These are phyloP conservation scores for Leucophenga varia DNA, from an alignment of 1,140 invertebrate genomes.

Conservation along the genomic window DNA sequence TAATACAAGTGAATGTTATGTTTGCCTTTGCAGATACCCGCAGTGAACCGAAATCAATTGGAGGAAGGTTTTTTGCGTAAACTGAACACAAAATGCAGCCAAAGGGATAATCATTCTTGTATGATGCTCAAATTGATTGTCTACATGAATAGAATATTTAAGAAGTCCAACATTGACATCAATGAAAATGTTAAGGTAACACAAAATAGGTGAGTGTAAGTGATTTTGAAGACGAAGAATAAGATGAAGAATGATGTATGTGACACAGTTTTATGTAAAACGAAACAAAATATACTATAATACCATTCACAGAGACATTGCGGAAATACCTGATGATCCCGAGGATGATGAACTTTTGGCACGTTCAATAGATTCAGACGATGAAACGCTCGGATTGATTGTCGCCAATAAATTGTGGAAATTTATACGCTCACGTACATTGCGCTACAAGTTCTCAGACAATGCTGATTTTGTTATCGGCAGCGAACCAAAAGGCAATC, in stretches of 20 bases:
- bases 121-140: slow-evolving; percentile 77
- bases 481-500: slow-evolving; percentile 68
- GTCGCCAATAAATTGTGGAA: slow-evolving; percentile 72
- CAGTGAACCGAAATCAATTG: slow-evolving; percentile 44
- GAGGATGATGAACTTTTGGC: slow-evolving; percentile 49
- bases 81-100: slow-evolving; percentile 72
- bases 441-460: slow-evolving; percentile 70
- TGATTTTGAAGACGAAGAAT: too few species aligned
- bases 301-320: slow-evolving; percentile 28
- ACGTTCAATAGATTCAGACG: slow-evolving; percentile 62
- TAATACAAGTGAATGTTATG: too few species aligned
- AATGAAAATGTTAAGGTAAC: slow-evolving; percentile 75
- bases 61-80: slow-evolving; percentile 73
- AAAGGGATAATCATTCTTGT: slow-evolving; percentile 74
- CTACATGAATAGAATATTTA: slow-evolving; percentile 77
- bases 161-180: slow-evolving; percentile 74
- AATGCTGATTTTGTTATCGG: slow-evolving; percentile 75
- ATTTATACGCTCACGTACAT: slow-evolving; percentile 70
- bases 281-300: not conserved
- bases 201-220: slow-evolving; percentile 67
- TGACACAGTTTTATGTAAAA: not conserved
- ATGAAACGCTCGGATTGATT: slow-evolving; percentile 69
- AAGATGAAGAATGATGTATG: too few species aligned
- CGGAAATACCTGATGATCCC: slow-evolving; percentile 39
- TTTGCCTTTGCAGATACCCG: slow-evolving; percentile 31